Conservation (phyloP, 2,113 vertebrate species). For the Apodemus speciosus region DNA sequence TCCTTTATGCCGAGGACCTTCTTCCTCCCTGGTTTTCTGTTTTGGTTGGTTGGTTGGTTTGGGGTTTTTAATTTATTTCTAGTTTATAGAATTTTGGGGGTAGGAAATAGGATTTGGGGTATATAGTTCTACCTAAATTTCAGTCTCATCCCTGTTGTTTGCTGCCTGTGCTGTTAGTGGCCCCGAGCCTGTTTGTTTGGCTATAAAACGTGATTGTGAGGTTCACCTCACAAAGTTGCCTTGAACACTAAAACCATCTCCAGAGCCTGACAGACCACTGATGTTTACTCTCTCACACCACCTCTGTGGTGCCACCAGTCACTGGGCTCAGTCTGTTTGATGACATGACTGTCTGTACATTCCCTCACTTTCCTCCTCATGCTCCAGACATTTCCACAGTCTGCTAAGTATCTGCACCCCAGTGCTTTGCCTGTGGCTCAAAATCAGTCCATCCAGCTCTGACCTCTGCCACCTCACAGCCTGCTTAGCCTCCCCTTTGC, state of each 20-base stretch:
- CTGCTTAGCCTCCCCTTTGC: background rate
- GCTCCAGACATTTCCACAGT: background rate
- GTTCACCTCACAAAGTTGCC: background rate
- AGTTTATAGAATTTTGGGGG: background rate
- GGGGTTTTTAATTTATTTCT: background rate
- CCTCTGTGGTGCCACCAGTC: background rate
- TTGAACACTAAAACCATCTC: accelerated
- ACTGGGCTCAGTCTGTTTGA: background rate
- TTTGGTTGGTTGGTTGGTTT: background rate
- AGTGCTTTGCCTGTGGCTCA: background rate
- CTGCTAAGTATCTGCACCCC: background rate
- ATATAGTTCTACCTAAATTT: no score
- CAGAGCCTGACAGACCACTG: accelerated
- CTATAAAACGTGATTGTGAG: accelerated
- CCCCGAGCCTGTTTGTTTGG: background rate
- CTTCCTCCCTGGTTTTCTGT: background rate
- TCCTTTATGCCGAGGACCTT: background rate
- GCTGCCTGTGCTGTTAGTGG: background rate
- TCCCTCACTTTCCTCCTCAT: background rate
- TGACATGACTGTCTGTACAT: background rate
- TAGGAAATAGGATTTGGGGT: background rate
- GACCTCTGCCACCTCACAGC: background rate
- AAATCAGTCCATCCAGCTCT: background rate
- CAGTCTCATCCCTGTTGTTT: background rate
- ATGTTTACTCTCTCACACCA: background rate